Evolutionary conservation across 2,888 invertebrate species (phyloP).

Genomic region (Aleiodes alternator): DNA sequence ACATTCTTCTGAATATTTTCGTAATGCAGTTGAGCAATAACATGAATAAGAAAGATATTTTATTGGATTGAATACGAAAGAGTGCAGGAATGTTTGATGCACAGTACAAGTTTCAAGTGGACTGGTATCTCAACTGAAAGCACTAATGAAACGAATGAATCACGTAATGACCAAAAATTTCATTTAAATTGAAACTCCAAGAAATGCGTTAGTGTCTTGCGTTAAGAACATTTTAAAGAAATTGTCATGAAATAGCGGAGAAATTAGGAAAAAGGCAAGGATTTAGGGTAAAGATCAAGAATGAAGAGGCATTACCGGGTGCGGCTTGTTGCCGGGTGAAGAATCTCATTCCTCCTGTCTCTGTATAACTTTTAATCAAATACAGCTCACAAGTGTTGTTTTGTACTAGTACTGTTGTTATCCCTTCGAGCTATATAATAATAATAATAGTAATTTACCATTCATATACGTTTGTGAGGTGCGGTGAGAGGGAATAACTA

Average conservation of each 20-base stretch:
- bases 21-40: neutral
- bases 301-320: constrained; percentile 2
- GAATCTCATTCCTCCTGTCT: constrained; percentile 3
- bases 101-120: too few relatives aligned
- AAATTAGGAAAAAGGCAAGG: too few relatives aligned
- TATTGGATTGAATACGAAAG: too few relatives aligned
- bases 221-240: too few relatives aligned
- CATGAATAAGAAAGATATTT: neutral
- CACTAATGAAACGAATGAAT: too few relatives aligned
- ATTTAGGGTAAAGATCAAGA: too few relatives aligned
- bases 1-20: neutral
- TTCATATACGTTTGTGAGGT: constrained; percentile 36
- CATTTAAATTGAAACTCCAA: too few relatives aligned
- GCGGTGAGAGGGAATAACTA: constrained; percentile 41
- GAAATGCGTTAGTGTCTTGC: too few relatives aligned
- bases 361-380: neutral
- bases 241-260: too few relatives aligned
- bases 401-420: constrained; percentile 9
- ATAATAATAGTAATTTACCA: constrained; percentile 20
- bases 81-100: too few relatives aligned
- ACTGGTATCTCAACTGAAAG: too few relatives aligned
- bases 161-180: too few relatives aligned
- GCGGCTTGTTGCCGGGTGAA: constrained; percentile 23
- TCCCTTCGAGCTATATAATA: constrained; percentile 14
- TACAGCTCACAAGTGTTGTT: neutral